Conservation (phyloP, 2,888 invertebrate genomes). For the Mesorhabditis spiculigera region DNA sequence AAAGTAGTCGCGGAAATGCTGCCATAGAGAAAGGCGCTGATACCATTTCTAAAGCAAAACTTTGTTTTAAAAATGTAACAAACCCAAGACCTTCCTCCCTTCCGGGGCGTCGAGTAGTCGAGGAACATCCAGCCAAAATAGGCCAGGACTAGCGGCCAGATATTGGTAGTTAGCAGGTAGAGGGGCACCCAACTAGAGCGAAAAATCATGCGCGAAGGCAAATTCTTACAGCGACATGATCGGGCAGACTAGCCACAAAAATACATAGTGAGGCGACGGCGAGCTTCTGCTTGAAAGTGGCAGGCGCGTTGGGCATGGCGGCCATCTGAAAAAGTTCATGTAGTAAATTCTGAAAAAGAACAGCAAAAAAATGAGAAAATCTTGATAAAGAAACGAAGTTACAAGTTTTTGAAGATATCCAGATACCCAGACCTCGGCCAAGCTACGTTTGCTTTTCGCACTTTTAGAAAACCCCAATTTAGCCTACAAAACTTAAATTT, state of each 20-base stretch:
- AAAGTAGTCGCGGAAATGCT: conserved; percentile 76
- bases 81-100: conserved; percentile 61
- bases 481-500: too few species aligned
- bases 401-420: too few species aligned
- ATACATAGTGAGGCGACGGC: conserved; percentile 73
- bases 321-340: too few species aligned
- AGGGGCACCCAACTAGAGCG: conserved; percentile 23
- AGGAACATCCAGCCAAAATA: conserved; percentile 68
- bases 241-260: conserved; percentile 64
- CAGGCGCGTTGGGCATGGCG: too few species aligned
- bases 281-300: conserved; percentile 65
- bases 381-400: too few species aligned
- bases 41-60: conserved; percentile 23
- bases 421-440: too few species aligned
- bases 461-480: too few species aligned
- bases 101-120: conserved; percentile 68
- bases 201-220: not conserved
- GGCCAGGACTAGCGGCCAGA: conserved; percentile 41
- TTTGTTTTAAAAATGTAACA: not conserved
- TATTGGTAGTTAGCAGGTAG: conserved; percentile 25
- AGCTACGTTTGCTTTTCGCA: too few species aligned
- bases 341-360: too few species aligned
- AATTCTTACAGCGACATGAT: conserved; percentile 55
- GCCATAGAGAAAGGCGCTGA: conserved; percentile 68
- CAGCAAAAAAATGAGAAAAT: too few species aligned